Percentiles rank a stretch among this genome's conserved stretches.
These are phyloP conservation scores for Pipra filicauda DNA, from an alignment of 2,113 vertebrate genomes.

Conservation along the genomic window DNA sequence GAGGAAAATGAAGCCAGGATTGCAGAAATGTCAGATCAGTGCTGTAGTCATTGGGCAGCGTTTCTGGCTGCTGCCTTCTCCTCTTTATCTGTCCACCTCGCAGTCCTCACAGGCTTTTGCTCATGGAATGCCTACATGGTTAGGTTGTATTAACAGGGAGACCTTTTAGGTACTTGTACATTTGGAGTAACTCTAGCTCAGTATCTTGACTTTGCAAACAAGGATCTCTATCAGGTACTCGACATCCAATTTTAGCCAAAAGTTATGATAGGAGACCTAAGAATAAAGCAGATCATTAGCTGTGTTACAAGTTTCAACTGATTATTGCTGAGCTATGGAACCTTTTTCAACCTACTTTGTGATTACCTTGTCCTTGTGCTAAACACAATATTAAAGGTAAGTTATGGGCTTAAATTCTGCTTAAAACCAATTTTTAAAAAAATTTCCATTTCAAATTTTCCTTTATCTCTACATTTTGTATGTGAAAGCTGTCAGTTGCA, in stretches of 20 bases:
- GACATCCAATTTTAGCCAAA: neutral
- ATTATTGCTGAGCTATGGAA: neutral
- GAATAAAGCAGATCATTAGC: neutral
- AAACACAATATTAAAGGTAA: neutral
- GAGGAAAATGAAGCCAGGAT: neutral
- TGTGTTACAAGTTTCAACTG: neutral
- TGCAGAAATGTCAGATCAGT: neutral
- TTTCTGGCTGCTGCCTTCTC: neutral
- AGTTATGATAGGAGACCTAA: neutral
- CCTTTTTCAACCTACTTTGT: neutral
- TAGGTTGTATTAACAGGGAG: neutral
- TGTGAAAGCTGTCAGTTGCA: neutral
- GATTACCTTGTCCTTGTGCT: neutral
- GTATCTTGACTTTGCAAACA: neutral
- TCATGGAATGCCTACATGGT: neutral
- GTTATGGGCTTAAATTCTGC: neutral
- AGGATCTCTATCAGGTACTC: neutral
- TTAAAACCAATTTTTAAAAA: neutral
- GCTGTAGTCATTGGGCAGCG: rapidly evolving
- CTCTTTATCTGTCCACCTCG: neutral
- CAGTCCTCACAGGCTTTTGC: neutral
- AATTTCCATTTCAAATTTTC: neutral
- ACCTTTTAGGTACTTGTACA: neutral
- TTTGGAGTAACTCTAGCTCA: neutral
- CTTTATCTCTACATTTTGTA: neutral